Conservation (phyloP, 2,888 invertebrate species). For the Eupsilia transversa region DNA sequence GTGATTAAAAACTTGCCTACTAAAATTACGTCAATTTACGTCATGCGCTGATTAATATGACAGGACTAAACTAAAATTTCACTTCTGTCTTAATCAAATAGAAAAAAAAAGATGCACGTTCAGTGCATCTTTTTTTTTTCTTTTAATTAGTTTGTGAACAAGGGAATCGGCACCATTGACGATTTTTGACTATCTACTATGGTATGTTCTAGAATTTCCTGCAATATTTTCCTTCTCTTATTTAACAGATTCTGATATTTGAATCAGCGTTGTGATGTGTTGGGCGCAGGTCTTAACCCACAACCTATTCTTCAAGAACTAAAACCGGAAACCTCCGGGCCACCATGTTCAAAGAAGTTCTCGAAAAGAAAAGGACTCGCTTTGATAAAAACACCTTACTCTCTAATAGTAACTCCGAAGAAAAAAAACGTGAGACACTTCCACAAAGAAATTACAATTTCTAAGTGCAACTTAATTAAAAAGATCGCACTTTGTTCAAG, state of each 20-base stretch:
- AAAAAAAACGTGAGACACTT: conserved; percentile 14
- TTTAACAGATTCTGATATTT: neutral
- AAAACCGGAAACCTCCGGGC: too few relatives aligned
- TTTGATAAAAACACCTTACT: neutral
- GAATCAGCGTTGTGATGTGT: neutral
- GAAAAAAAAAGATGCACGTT: too few relatives aligned
- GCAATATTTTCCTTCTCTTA: neutral
- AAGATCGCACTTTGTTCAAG: conserved; percentile 53
- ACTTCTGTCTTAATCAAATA: too few relatives aligned
- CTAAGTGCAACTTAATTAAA: conserved; percentile 61
- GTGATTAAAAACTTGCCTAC: too few relatives aligned
- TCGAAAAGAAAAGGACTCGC: neutral
- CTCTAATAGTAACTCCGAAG: neutral
- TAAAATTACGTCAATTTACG: too few relatives aligned
- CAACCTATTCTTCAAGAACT: neutral
- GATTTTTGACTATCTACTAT: neutral
- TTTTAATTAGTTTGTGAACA: too few relatives aligned
- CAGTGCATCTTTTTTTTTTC: too few relatives aligned
- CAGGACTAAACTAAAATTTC: too few relatives aligned
- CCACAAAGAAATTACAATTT: conserved; percentile 57
- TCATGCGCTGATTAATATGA: too few relatives aligned
- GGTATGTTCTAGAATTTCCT: fast-evolving
- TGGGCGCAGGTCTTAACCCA: neutral
- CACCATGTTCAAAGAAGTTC: neutral
- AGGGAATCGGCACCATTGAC: too few relatives aligned